Evolutionary conservation across 2,888 invertebrate genomes (phyloP).

Genomic region (Drosophila limbata): DNA sequence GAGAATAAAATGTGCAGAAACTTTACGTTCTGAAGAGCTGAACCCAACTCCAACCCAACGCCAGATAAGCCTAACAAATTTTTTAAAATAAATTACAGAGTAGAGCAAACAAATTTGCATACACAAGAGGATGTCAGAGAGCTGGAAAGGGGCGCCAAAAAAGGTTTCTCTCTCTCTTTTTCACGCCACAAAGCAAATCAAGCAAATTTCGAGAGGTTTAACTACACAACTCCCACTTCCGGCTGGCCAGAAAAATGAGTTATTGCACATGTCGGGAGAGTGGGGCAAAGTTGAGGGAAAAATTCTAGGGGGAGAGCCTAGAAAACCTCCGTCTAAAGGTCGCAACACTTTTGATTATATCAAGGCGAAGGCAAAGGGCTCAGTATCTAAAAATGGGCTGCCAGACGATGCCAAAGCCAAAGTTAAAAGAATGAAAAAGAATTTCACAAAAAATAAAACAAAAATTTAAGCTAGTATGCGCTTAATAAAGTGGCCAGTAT

Average conservation of each 20-base stretch:
- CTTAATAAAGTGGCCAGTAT: slow-evolving; percentile 74
- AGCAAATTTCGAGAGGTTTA: slow-evolving; percentile 71
- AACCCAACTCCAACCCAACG: slow-evolving; percentile 46
- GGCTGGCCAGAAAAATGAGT: slow-evolving; percentile 68
- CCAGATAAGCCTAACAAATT: slow-evolving; percentile 81
- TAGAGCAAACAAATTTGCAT: slow-evolving; percentile 80
- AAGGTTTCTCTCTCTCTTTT: slow-evolving; percentile 53
- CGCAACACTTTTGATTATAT: slow-evolving; percentile 79
- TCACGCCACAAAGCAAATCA: slow-evolving; percentile 81
- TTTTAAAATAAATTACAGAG: slow-evolving; percentile 80
- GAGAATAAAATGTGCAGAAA: slow-evolving; percentile 46
- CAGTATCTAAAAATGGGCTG: slow-evolving; percentile 47
- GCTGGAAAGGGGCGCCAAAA: slow-evolving; percentile 30
- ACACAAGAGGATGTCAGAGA: slow-evolving; percentile 45
- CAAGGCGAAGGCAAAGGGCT: slow-evolving; percentile 56
- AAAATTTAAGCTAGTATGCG: slow-evolving; percentile 65
- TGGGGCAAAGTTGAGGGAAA: slow-evolving; percentile 6
- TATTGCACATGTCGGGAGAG: slow-evolving; percentile 67
- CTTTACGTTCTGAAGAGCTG: slow-evolving; percentile 54
- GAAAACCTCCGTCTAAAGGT: slow-evolving; percentile 55
- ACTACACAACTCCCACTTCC: slow-evolving; percentile 20
- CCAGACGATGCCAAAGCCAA: slow-evolving; percentile 48
- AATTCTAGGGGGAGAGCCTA: slow-evolving; percentile 35
- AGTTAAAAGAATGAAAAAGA: slow-evolving; percentile 35
- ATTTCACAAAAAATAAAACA: slow-evolving; percentile 43